A percentile compares a stretch with the other conserved stretches of the same genome.
Evolutionary conservation across 2,113 vertebrate species (phyloP).

Genomic region (Galbula dea): DNA sequence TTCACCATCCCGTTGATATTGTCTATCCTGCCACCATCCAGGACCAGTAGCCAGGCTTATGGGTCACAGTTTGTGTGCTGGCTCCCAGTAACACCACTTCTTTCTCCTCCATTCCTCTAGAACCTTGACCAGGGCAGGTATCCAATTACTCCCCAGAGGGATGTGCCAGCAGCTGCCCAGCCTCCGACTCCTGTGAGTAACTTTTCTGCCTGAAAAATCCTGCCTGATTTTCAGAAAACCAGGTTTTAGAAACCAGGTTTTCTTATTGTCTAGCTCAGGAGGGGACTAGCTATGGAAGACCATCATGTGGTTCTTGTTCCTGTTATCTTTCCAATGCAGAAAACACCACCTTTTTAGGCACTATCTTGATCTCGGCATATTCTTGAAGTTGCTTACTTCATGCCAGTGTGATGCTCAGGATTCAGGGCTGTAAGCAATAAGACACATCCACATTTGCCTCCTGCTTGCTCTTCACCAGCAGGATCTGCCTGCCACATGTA

Average conservation of each 20-base stretch:
- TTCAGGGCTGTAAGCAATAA: background rate
- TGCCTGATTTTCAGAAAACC: background rate
- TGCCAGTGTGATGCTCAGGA: background rate
- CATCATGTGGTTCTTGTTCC: background rate
- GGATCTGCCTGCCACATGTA: background rate
- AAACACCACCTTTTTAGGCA: background rate
- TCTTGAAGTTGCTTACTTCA: background rate
- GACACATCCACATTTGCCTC: background rate
- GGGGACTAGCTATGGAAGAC: background rate
- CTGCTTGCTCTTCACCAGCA: background rate
- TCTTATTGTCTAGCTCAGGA: background rate
- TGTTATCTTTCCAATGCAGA: background rate
- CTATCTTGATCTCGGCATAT: background rate
- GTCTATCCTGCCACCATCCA: background rate
- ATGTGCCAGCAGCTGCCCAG: constrained; percentile 91
- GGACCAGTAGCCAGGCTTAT: background rate
- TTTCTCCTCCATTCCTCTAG: constrained; percentile 62
- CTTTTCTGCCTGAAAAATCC: background rate
- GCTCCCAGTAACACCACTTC: background rate
- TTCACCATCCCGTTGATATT: background rate
- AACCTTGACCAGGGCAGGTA: constrained; percentile 87
- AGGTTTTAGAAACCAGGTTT: background rate
- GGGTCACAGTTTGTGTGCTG: background rate
- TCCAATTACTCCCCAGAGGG: constrained; percentile 82
- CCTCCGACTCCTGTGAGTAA: constrained; percentile 90